Percentiles rank a stretch among this genome's conserved stretches.
Conservation (phyloP, 2,888 invertebrate species). For the Xylota segnis region DNA sequence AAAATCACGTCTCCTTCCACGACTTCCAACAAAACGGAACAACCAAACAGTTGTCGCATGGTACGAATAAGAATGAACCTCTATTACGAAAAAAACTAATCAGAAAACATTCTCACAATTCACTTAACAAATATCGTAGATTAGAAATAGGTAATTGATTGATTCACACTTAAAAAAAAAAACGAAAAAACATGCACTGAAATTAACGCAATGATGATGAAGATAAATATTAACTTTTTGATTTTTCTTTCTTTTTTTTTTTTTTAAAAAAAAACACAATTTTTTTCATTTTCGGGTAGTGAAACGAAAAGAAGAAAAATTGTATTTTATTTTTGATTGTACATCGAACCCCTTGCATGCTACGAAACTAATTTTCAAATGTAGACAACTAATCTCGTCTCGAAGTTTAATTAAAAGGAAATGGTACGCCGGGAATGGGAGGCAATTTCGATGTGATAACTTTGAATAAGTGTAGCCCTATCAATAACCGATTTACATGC, state of each 20-base stretch:
- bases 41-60: slow-evolving; percentile 93
- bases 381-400: neutral
- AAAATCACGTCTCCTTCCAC: slow-evolving; percentile 94
- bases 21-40: slow-evolving; percentile 96
- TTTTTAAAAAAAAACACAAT: neutral
- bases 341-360: slow-evolving; percentile 31
- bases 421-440: slow-evolving; percentile 3
- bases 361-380: neutral
- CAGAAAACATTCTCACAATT: slow-evolving; percentile 85
- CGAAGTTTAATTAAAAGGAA: neutral
- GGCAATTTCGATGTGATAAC: neutral
- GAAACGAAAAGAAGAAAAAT: slow-evolving; percentile 38
- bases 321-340: slow-evolving; percentile 15
- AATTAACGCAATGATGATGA: slow-evolving; percentile 72
- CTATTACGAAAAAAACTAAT: slow-evolving; percentile 87
- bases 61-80: slow-evolving; percentile 89
- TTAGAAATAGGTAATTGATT: slow-evolving; percentile 85
- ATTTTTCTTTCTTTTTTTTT: slow-evolving; percentile 45
- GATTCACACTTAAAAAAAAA: slow-evolving; percentile 66
- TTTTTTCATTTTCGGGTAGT: neutral
- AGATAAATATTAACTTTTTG: slow-evolving; percentile 50
- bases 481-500: too few species aligned
- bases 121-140: slow-evolving; percentile 85
- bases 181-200: slow-evolving; percentile 59
- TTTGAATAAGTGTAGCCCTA: too few species aligned